Evolutionary conservation across 2,113 vertebrate genomes (phyloP).

Genomic region (Mola mola): DNA sequence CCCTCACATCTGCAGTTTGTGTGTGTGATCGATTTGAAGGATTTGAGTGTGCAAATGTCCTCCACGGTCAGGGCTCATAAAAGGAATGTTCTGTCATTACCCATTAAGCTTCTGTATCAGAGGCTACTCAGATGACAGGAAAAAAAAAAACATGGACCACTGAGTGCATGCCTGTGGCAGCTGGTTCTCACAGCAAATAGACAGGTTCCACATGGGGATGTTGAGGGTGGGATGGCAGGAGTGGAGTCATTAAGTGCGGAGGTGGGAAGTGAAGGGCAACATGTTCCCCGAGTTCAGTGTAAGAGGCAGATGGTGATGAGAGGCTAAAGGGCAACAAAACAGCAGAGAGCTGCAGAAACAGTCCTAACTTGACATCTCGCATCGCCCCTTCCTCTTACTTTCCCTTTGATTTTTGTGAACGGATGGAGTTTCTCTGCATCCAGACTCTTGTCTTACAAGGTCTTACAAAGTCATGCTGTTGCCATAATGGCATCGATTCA

Average conservation of each 20-base stretch:
- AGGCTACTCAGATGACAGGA: not conserved
- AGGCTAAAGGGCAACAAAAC: not conserved
- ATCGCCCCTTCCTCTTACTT: not conserved
- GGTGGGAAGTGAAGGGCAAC: not conserved
- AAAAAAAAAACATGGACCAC: not conserved
- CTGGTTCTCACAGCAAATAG: constrained; percentile 39
- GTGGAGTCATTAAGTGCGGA: not conserved
- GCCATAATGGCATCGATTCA: constrained; percentile 48
- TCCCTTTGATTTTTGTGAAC: constrained; percentile 14
- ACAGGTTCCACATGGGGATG: constrained; percentile 46
- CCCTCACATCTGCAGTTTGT: too few species aligned
- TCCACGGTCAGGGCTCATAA: constrained; percentile 14
- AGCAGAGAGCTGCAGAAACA: constrained; percentile 7
- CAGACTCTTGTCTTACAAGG: constrained; percentile 39
- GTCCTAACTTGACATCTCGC: constrained; percentile 21
- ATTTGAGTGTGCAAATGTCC: constrained; percentile 35
- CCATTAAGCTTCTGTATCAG: constrained; percentile 9
- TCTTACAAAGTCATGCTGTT: constrained; percentile 4
- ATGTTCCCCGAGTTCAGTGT: not conserved
- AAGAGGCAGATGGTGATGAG: too few species aligned
- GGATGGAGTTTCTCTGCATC: constrained; percentile 18
- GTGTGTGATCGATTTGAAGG: constrained; percentile 6
- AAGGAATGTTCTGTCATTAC: constrained; percentile 37
- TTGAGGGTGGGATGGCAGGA: constrained; percentile 15
- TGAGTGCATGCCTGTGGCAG: too few species aligned